Percentiles rank a stretch among this genome's conserved stretches.
Evolutionary conservation across 2,888 invertebrate genomes (phyloP).

Genomic region (Napeogenes inachia): DNA sequence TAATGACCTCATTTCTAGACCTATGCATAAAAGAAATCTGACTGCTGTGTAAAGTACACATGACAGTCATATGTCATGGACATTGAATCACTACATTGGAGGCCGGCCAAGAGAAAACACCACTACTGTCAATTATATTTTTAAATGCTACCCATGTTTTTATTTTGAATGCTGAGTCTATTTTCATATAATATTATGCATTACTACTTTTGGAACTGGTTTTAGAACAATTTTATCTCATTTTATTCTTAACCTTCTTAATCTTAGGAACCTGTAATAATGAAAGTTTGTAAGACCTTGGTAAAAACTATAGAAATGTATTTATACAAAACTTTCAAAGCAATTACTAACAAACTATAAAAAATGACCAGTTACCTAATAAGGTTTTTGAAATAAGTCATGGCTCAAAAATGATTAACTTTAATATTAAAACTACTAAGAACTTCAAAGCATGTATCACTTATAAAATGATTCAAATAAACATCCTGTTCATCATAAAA

Average conservation of each 20-base stretch:
- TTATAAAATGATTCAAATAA: no score
- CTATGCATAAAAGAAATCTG: constrained; percentile 10
- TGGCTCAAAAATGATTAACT: neutral
- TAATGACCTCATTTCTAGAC: constrained; percentile 8
- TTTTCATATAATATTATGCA: no score
- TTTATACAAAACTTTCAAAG: neutral
- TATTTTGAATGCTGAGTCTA: constrained; percentile 4
- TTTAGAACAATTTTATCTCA: no score
- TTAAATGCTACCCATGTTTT: neutral
- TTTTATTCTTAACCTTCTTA: no score
- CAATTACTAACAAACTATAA: neutral
- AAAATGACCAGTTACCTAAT: neutral
- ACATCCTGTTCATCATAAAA: no score
- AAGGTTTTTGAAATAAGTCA: neutral
- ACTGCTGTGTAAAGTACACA: constrained; percentile 8
- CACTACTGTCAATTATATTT: constrained; percentile 12
- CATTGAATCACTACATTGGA: constrained; percentile 37
- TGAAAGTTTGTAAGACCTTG: neutral
- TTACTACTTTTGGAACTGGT: no score
- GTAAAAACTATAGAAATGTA: neutral
- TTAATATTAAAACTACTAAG: no score
- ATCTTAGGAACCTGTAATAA: no score
- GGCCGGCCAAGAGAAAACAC: constrained; percentile 35
- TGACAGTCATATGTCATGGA: constrained; percentile 11
- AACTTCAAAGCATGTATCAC: no score